A percentile compares a stretch with the other conserved stretches of the same genome.
These are phyloP conservation scores for Sula dactylatra DNA, from an alignment of 2,113 vertebrate species.

Conservation along the genomic window DNA sequence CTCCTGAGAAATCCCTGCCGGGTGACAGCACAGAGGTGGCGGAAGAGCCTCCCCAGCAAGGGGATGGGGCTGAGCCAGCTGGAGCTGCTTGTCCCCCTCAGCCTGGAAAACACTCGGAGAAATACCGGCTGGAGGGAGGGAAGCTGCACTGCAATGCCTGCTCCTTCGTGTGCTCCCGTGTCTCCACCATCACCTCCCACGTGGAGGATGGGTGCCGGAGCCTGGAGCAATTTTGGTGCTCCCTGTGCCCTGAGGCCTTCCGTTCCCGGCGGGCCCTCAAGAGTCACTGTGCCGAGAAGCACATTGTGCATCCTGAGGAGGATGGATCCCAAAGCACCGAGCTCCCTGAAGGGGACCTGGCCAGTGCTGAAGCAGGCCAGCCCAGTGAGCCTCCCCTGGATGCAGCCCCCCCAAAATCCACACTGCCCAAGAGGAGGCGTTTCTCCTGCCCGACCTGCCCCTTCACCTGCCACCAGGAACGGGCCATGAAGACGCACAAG, in stretches of 20 bases:
- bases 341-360: not conserved
- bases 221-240: constrained; percentile 34
- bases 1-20: not conserved
- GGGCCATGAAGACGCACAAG: constrained; percentile 80
- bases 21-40: not conserved
- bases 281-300: constrained; percentile 22
- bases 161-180: constrained; percentile 80
- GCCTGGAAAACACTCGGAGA: constrained; percentile 1
- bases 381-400: not conserved
- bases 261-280: constrained; percentile 42
- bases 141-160: constrained; percentile 84
- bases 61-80: not conserved
- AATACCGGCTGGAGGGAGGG: constrained; percentile 72
- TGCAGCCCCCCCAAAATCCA: not conserved
- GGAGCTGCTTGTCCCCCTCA: not conserved
- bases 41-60: not conserved
- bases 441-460: constrained; percentile 82
- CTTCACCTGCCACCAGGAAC: constrained; percentile 84
- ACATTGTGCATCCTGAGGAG: not conserved
- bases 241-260: constrained; percentile 55
- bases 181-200: constrained; percentile 80
- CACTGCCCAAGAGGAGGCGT: constrained; percentile 33
- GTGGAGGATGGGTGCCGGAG: constrained; percentile 74
- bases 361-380: not conserved
- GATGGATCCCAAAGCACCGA: rapidly evolving